These are phyloP conservation scores for Gandaritis pyraliata DNA, from an alignment of 2,888 invertebrate species.

Conservation along the genomic window DNA sequence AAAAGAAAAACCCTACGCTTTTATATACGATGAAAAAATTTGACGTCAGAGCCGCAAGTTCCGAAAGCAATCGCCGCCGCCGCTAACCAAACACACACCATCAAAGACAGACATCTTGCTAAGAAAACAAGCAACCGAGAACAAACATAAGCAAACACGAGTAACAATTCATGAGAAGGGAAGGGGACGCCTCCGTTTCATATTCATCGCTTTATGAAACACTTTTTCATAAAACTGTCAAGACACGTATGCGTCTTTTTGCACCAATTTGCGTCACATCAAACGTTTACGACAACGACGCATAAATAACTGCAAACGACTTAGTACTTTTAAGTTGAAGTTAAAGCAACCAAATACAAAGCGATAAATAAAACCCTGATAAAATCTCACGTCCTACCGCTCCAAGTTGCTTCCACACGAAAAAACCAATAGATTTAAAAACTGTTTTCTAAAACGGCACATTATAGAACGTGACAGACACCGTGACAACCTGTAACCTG, in stretches of 20 bases:
- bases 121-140: constrained; percentile 81
- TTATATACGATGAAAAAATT: constrained; percentile 47
- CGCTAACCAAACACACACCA: constrained; percentile 73
- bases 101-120: constrained; percentile 81
- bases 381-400: constrained; percentile 6
- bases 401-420: constrained; percentile 8
- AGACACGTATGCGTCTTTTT: constrained; percentile 51
- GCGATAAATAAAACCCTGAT: constrained; percentile 17
- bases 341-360: constrained; percentile 13
- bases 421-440: constrained; percentile 16
- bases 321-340: constrained; percentile 17
- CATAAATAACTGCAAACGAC: constrained; percentile 22
- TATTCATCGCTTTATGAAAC: constrained; percentile 66
- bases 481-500: constrained; percentile 54
- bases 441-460: constrained; percentile 33
- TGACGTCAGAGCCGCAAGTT: constrained; percentile 55
- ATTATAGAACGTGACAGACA: constrained; percentile 47
- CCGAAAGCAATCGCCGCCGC: constrained; percentile 64
- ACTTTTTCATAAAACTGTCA: constrained; percentile 64
- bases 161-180: constrained; percentile 79
- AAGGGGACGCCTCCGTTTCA: constrained; percentile 49
- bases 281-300: constrained; percentile 29
- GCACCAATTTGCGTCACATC: constrained; percentile 47
- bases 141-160: constrained; percentile 79
- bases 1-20: constrained; percentile 25